Evolutionary conservation across 2,888 invertebrate species (phyloP).

Genomic region (Archips xylosteana): DNA sequence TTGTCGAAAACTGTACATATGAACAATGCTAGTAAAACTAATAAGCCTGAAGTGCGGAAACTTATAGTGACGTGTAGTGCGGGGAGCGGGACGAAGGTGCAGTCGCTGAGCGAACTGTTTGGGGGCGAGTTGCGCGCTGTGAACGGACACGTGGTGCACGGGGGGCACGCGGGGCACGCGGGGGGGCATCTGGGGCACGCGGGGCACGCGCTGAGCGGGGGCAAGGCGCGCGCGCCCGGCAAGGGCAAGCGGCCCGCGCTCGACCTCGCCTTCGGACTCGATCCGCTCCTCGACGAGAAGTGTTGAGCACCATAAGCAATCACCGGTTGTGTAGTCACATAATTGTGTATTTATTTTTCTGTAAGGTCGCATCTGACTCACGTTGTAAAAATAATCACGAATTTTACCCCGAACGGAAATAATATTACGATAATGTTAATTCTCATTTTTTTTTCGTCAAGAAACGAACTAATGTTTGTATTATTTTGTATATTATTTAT

Average conservation of each 20-base stretch:
- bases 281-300: slow-evolving; percentile 81
- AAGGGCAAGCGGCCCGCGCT: slow-evolving; percentile 59
- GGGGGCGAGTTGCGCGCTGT: slow-evolving; percentile 49
- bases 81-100: slow-evolving; percentile 56
- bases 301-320: slow-evolving; percentile 73
- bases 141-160: slow-evolving; percentile 47
- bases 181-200: slow-evolving; percentile 54
- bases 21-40: slow-evolving; percentile 73
- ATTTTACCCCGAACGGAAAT: slow-evolving; percentile 68
- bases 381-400: slow-evolving; percentile 71
- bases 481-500: slow-evolving; percentile 86
- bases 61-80: slow-evolving; percentile 80
- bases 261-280: slow-evolving; percentile 77
- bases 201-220: slow-evolving; percentile 52
- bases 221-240: slow-evolving; percentile 46
- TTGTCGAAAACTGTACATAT: slow-evolving; percentile 77
- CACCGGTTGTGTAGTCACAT: slow-evolving; percentile 79
- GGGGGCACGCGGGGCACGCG: slow-evolving; percentile 47
- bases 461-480: slow-evolving; percentile 79
- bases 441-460: slow-evolving; percentile 72
- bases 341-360: slow-evolving; percentile 83
- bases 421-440: slow-evolving; percentile 75
- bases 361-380: slow-evolving; percentile 73
- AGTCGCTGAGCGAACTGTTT: slow-evolving; percentile 70
- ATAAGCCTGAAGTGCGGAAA: slow-evolving; percentile 80